Conservation (phyloP, 2,888 invertebrate species). For the Artemia sinica region DNA sequence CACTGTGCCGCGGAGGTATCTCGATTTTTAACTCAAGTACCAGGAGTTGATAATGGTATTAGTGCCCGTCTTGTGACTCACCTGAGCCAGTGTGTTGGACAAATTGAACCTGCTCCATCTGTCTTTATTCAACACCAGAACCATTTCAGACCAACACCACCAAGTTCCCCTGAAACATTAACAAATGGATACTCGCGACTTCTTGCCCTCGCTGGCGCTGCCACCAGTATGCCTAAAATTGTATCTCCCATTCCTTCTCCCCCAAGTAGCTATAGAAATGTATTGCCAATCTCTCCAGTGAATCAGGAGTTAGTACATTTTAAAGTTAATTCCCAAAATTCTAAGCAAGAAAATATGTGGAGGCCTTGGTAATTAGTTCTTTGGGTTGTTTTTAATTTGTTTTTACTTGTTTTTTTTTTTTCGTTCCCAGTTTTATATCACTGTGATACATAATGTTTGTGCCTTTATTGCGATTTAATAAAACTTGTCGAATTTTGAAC, state of each 20-base stretch:
- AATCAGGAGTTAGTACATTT: not conserved
- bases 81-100: constrained; percentile 26
- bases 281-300: not conserved
- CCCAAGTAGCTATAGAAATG: not conserved
- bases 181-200: not conserved
- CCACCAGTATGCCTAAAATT: not conserved
- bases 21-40: constrained; percentile 26
- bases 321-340: not conserved
- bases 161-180: constrained; percentile 10
- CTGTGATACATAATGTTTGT: too few relatives aligned
- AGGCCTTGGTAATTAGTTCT: not conserved
- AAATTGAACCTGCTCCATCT: constrained; percentile 18
- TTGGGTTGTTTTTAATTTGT: too few relatives aligned
- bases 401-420: too few relatives aligned
- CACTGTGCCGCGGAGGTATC: constrained; percentile 29
- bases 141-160: constrained; percentile 11
- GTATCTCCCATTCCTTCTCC: not conserved
- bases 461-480: too few relatives aligned
- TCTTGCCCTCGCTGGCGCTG: not conserved
- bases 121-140: not conserved
- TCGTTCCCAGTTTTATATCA: too few relatives aligned
- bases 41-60: constrained; percentile 27
- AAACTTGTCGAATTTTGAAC: too few relatives aligned
- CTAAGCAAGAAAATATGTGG: constrained; percentile 1
- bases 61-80: constrained; percentile 27